Evolutionary conservation across 2,797 vertebrate species (phyloP), one percentile per base, ranked within the genome.

Genomic region (Argyrosomus regius): DNA sequence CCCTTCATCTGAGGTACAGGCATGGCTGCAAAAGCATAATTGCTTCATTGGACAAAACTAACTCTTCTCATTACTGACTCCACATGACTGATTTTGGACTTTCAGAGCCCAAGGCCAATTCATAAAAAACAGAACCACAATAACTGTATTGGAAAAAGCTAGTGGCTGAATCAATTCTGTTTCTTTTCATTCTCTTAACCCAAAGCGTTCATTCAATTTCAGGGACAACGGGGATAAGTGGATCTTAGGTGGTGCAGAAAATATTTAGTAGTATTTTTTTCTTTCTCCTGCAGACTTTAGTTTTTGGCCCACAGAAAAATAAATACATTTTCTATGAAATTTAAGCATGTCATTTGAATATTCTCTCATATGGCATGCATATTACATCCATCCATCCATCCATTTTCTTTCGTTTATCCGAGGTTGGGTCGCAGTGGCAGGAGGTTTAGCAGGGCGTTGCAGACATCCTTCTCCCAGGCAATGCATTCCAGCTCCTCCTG

Each of bases 201-300:
- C 6, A 48, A 63, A 81, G 70, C 71, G 66, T 81, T 77, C 59
- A 77, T 77, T 87, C 72, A 75, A 39, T 90, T 75, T 81, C 78
- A 86, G 78, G 75, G 88, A 86, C 78, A 81, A 65, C 69, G 43
- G 53, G 73, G 68, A 79, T 80, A 79, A 77, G 75, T 86, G 65
- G 69, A 87, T 84, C 62, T 81, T 73, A 35, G 66, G 53, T 78
- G 53, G n/a, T 71, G 65, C 53, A 64, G 50, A 78, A 74, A 73
- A 72, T 78, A n/a, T 82, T 76, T 18, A 11, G 46, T 52, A 5
- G 31, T 69, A 20, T 69, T 65, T 64, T 78, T 78, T 58, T 56
- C 13, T 45, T 45, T 67, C 50, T 71, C 28, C 45, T 3, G 48
- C 20, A 0, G 20, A 24, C 18, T 10, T 10, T 11, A 62, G 41